These are phyloP conservation scores for Sarcophaga subvicina DNA, from an alignment of 2,888 invertebrate genomes.

Conservation along the genomic window DNA sequence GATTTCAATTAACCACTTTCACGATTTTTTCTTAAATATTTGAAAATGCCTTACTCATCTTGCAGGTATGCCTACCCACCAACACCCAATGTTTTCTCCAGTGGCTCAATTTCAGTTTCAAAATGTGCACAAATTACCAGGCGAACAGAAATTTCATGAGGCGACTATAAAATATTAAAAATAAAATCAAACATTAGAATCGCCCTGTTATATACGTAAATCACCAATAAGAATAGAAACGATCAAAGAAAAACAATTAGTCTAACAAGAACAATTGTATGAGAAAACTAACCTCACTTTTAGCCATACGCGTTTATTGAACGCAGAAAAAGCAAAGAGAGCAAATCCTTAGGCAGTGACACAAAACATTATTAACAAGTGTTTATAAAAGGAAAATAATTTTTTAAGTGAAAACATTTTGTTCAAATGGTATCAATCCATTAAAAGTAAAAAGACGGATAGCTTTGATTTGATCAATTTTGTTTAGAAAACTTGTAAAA, in stretches of 20 bases:
- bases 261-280: constrained; percentile 22
- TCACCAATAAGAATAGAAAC: too few relatives aligned
- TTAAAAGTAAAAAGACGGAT: background rate
- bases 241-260: constrained; percentile 29
- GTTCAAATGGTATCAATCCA: background rate
- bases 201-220: background rate
- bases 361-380: too few relatives aligned
- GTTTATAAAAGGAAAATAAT: constrained; percentile 12
- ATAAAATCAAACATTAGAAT: too few relatives aligned
- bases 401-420: constrained; percentile 18
- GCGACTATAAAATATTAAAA: too few relatives aligned
- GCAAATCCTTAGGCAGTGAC: background rate
- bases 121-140: too few relatives aligned
- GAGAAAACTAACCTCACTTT: constrained; percentile 61
- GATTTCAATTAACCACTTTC: too few relatives aligned
- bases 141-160: too few relatives aligned
- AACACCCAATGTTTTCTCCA: too few relatives aligned
- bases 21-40: too few relatives aligned
- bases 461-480: constrained; percentile 26
- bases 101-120: too few relatives aligned
- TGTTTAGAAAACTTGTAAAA: constrained; percentile 69
- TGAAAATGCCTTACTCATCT: too few relatives aligned
- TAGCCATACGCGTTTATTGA: constrained; percentile 62
- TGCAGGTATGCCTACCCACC: too few relatives aligned
- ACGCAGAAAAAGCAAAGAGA: constrained; percentile 36